Evolutionary conservation across 2,113 vertebrate genomes (phyloP), one percentile per base, ranked within the genome.

Genomic region (Brienomyrus brachyistius): DNA sequence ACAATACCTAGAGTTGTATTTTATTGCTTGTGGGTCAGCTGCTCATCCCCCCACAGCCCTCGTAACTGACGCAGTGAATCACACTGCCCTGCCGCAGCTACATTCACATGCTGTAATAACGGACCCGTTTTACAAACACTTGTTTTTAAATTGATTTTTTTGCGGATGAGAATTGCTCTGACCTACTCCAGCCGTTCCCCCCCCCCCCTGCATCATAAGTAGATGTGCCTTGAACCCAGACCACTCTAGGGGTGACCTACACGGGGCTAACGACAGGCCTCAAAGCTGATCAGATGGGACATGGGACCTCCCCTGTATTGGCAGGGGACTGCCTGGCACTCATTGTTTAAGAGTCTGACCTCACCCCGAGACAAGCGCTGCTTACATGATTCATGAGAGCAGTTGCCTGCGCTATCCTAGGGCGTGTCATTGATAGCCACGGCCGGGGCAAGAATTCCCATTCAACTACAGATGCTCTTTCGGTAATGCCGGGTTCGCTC

Each of bases 261-360:
- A 31, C 2, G 0, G 23, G 59, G 11, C 45, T 23, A 31, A 50
- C 27, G 5, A 77, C 2, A 50, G 47, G 23, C 48, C 59, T 89
- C 66, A 52, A 40, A 52, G 8, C 47, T 50, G 40, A 40, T 77
- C 88, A 40, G 51, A 82, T 10, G 47, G 27, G 15, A 47, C 88
- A 52, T 7, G 21, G 47, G 74, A 82, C 40, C 88, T 52, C 27
- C 47, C 31, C 66, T 5, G 45, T 31, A 48, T 47, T 51, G 31
- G 70, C 50, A 35, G 74, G 47, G 70, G 50, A 82, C 88, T n/a
- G 88, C 88, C 88, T 89, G 74, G 50, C 88, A 89, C 88, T 82
- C 48, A 56, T 56, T 51, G 88, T 52, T 52, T 80, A 40, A 80
- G 15, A 89, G 88, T 89, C 88, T 89, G 70, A 89, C 88, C 88